Evolutionary conservation across 2,113 vertebrate species (phyloP).

Genomic region (Oxyura jamaicensis): DNA sequence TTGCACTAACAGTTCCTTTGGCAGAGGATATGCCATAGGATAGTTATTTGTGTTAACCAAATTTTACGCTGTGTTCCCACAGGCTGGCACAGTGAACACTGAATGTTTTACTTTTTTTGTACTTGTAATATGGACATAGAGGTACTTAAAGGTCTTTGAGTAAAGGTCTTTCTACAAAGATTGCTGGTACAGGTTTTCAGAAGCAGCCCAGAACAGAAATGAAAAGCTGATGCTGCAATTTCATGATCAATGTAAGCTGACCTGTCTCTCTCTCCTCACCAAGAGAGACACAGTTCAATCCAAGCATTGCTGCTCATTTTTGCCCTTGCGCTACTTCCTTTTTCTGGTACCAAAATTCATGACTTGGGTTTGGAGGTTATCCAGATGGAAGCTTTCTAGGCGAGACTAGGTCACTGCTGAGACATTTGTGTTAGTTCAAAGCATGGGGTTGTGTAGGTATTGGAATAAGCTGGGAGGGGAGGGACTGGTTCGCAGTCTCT

Average conservation of each 20-base stretch:
- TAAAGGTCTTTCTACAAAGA: background rate
- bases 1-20: background rate
- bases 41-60: background rate
- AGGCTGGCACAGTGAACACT: background rate
- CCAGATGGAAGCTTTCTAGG: background rate
- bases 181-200: background rate
- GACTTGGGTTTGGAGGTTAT: background rate
- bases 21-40: background rate
- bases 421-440: background rate
- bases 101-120: background rate
- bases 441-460: rapidly evolving
- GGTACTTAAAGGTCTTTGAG: background rate
- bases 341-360: background rate
- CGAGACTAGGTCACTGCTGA: background rate
- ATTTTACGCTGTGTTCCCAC: background rate
- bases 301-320: background rate
- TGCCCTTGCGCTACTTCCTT: background rate
- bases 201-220: background rate
- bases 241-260: background rate
- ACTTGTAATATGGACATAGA: background rate
- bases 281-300: background rate
- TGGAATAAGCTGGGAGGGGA: background rate
- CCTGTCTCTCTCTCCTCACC: background rate
- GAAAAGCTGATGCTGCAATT: background rate
- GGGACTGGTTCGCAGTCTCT: background rate